Evolutionary conservation across 2,113 vertebrate species (phyloP).

Genomic region (Melospiza georgiana): DNA sequence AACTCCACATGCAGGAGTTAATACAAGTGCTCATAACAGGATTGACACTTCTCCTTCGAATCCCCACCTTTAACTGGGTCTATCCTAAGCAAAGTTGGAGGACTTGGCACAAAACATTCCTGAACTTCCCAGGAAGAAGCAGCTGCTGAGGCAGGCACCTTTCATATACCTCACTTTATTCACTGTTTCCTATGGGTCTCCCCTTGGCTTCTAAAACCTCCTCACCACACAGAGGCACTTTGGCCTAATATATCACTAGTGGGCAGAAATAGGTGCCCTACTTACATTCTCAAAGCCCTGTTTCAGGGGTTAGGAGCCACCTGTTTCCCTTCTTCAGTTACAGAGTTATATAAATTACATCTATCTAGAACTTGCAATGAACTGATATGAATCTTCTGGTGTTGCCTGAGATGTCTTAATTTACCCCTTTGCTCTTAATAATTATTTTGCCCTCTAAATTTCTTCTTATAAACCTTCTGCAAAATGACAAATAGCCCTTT

Average conservation of each 20-base stretch:
- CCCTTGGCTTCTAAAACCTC: background rate
- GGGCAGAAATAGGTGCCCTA: background rate
- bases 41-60: background rate
- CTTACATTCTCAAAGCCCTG: background rate
- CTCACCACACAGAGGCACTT: background rate
- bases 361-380: background rate
- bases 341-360: background rate
- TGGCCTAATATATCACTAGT: background rate
- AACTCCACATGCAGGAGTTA: background rate
- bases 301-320: background rate
- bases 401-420: background rate
- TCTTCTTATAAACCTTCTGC: background rate
- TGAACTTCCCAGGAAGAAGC: background rate
- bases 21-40: background rate
- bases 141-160: background rate
- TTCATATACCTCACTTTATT: background rate
- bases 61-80: background rate
- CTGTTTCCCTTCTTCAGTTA: slow-evolving; percentile 4
- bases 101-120: background rate
- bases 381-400: background rate
- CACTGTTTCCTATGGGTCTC: background rate
- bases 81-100: background rate
- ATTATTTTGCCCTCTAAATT: background rate
- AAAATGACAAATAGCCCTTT: background rate
- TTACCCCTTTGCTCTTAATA: background rate